A percentile compares a stretch with the other conserved stretches of the same genome.
phyloP scores from a whole-genome alignment of 1,140 invertebrate genomes.

The Zaprionus inermis region DNA sequence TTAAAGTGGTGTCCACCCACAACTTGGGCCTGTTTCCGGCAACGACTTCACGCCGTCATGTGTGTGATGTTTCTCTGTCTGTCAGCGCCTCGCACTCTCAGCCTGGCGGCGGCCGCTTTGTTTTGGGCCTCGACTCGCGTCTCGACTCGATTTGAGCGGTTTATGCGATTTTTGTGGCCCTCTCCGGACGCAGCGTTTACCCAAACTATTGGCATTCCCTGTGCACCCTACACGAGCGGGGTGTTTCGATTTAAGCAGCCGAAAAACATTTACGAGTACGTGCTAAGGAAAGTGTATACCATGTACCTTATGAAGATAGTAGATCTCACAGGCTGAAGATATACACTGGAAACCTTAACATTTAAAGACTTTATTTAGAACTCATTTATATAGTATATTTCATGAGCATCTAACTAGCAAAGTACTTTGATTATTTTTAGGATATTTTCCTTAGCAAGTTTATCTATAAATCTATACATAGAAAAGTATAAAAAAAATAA shows the following conservation, averaged over 20 bases:
- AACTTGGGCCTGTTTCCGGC: constrained; percentile 18
- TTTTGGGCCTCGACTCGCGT: constrained; percentile 4
- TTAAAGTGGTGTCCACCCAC: constrained; percentile 80
- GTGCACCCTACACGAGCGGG: constrained; percentile 15
- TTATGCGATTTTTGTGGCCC: constrained; percentile 73
- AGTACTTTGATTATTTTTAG: no score
- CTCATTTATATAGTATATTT: no score
- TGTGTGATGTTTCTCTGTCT: constrained; percentile 49
- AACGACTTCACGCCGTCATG: background rate
- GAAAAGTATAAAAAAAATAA: no score
- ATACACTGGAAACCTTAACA: no score
- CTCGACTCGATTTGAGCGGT: constrained; percentile 64
- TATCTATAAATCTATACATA: no score
- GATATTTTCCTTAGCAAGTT: no score
- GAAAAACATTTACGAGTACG: background rate
- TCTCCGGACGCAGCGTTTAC: constrained; percentile 31
- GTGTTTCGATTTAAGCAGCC: background rate
- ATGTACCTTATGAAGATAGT: no score
- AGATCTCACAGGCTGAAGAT: no score
- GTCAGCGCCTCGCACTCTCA: constrained; percentile 51
- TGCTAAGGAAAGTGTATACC: background rate
- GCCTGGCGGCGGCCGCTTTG: constrained; percentile 58
- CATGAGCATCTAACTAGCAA: no score
- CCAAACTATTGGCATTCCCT: constrained; percentile 18
- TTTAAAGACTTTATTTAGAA: no score